phyloP scores from a whole-genome alignment of 1,140 invertebrate genomes.

The Anadara kagoshimensis region DNA sequence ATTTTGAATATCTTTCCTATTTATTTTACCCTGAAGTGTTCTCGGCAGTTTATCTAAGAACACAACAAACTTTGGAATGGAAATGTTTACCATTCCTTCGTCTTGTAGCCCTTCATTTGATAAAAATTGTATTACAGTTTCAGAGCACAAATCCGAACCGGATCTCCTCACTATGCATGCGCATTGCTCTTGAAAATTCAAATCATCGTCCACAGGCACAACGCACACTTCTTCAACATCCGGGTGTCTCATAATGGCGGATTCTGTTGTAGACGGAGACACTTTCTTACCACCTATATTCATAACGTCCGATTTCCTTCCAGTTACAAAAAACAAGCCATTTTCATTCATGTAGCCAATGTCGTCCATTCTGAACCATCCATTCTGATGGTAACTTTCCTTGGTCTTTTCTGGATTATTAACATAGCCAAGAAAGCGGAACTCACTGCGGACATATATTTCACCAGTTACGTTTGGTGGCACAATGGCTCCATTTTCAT shows the following conservation, averaged over 20 bases:
- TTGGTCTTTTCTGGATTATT: constrained; percentile 69
- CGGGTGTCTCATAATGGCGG: background rate
- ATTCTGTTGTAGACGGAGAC: constrained; percentile 16
- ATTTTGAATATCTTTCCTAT: too few relatives aligned
- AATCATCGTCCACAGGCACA: constrained; percentile 4
- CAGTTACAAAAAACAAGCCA: constrained; percentile 24
- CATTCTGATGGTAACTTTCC: constrained; percentile 70
- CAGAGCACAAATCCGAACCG: too few relatives aligned
- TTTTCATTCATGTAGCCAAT: constrained; percentile 57
- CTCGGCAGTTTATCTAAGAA: too few relatives aligned
- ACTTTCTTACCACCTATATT: constrained; percentile 6
- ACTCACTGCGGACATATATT: background rate
- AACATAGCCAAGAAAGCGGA: constrained; percentile 81
- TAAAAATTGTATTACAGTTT: too few relatives aligned
- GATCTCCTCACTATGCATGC: constrained; percentile 9
- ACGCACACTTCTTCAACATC: constrained; percentile 20
- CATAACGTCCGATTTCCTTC: constrained; percentile 26
- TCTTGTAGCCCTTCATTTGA: too few relatives aligned
- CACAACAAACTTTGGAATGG: too few relatives aligned
- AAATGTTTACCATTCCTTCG: too few relatives aligned
- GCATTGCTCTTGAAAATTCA: background rate
- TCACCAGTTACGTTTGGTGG: constrained; percentile 1
- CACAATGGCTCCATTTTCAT: constrained; percentile 2
- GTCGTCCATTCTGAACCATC: constrained; percentile 73
- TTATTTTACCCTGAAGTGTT: too few relatives aligned